These are phyloP conservation scores for Thryonomys swinderianus DNA, from an alignment of 2,113 vertebrate genomes.

Conservation along the genomic window DNA sequence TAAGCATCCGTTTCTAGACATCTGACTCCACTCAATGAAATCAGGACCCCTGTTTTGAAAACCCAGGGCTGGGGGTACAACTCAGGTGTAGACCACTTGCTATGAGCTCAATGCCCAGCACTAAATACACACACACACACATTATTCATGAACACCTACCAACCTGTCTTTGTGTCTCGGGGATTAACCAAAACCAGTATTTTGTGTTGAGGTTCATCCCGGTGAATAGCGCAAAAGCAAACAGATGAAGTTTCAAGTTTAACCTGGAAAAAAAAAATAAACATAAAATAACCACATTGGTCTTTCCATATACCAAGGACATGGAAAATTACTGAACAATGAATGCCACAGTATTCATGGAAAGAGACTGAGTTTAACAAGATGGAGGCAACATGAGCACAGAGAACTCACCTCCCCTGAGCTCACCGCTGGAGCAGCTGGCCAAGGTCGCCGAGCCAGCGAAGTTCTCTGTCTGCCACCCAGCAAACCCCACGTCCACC, in stretches of 20 bases:
- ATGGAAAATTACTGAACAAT: background rate
- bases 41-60: slow-evolving; percentile 42
- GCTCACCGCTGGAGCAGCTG: background rate
- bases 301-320: slow-evolving; percentile 15
- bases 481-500: background rate
- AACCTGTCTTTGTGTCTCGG: slow-evolving; percentile 87
- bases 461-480: background rate
- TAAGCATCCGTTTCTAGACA: background rate
- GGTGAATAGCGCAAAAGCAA: slow-evolving; percentile 80
- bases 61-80: background rate
- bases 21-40: background rate
- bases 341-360: background rate
- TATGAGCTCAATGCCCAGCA: background rate
- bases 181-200: slow-evolving; percentile 86
- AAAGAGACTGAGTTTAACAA: slow-evolving; percentile 41
- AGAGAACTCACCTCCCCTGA: background rate
- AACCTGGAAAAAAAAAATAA: slow-evolving; percentile 82
- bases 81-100: background rate
- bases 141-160: slow-evolving; percentile 62
- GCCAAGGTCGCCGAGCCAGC: background rate
- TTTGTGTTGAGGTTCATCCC: slow-evolving; percentile 81
- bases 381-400: background rate
- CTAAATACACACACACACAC: background rate
- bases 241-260: slow-evolving; percentile 83
- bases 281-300: slow-evolving; percentile 63